These are phyloP conservation scores for Rhagonycha lutea DNA, from an alignment of 2,888 invertebrate species.

Conservation along the genomic window DNA sequence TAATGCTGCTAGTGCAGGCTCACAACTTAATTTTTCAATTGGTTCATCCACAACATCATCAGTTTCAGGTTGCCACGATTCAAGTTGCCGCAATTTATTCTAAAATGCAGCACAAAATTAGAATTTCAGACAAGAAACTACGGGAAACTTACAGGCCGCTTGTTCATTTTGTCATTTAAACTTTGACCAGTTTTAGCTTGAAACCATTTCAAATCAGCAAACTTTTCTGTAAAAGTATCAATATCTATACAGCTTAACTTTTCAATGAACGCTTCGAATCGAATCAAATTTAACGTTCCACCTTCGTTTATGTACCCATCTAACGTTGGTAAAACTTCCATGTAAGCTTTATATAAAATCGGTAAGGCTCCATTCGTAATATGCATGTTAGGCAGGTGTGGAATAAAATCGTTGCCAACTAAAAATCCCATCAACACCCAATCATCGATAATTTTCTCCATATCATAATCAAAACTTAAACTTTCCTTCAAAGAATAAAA, in stretches of 20 bases:
- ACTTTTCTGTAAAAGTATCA: slow-evolving; percentile 75
- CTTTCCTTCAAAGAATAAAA: slow-evolving; percentile 73
- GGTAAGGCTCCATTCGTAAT: slow-evolving; percentile 90
- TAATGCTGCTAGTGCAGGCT: slow-evolving; percentile 62
- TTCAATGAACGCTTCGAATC: slow-evolving; percentile 86
- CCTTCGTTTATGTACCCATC: slow-evolving; percentile 93
- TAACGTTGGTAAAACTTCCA: slow-evolving; percentile 80
- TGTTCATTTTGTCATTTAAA: slow-evolving; percentile 51
- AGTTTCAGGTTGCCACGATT: slow-evolving; percentile 48
- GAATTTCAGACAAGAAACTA: background rate
- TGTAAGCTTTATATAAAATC: slow-evolving; percentile 85
- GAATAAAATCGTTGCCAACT: slow-evolving; percentile 98
- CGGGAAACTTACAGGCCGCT: slow-evolving; percentile 47
- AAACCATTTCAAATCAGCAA: slow-evolving; percentile 83
- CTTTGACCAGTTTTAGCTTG: slow-evolving; percentile 76
- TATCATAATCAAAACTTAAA: slow-evolving; percentile 76
- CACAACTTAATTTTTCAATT: slow-evolving; percentile 48
- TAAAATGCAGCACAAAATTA: background rate
- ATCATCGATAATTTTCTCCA: slow-evolving; percentile 94
- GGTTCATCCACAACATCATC: slow-evolving; percentile 49
- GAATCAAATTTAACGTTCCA: slow-evolving; percentile 78
- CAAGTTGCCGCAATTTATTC: slow-evolving; percentile 30
- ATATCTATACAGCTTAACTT: slow-evolving; percentile 74
- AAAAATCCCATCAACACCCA: slow-evolving; percentile 98
- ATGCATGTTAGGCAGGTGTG: slow-evolving; percentile 92